A percentile compares a stretch with the other conserved stretches of the same genome.
Conservation (phyloP, 2,113 vertebrate species). For the Podarcis raffonei region DNA sequence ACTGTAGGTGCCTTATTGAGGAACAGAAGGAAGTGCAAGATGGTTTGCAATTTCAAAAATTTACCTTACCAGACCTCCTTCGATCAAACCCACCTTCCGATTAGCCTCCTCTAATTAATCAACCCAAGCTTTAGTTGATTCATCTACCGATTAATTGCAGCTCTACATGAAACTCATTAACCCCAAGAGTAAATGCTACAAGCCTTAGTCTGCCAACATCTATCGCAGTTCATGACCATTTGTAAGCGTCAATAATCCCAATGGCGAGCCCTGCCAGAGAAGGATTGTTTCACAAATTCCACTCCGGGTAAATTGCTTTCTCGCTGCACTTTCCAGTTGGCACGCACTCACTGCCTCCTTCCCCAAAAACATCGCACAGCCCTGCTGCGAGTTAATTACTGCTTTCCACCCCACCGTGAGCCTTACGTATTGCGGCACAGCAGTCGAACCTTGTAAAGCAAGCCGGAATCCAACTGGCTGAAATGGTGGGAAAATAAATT, state of each 20-base stretch:
- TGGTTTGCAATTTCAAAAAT: neutral
- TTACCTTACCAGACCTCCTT: neutral
- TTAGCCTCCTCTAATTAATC: neutral
- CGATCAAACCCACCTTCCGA: neutral
- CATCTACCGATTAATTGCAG: neutral
- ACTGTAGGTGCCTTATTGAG: neutral
- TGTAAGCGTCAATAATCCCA: constrained; percentile 21
- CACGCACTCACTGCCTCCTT: constrained; percentile 13
- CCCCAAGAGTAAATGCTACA: neutral
- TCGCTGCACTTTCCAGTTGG: neutral
- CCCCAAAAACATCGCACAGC: neutral
- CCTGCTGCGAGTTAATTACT: neutral
- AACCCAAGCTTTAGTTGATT: neutral
- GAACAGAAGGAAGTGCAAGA: too few relatives aligned
- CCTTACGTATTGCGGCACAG: neutral
- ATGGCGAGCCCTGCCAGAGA: neutral
- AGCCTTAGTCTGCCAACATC: neutral
- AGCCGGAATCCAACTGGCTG: fast-evolving
- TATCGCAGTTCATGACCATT: neutral
- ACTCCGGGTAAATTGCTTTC: constrained; percentile 24
- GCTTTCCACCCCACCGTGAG: neutral
- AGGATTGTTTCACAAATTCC: constrained; percentile 35
- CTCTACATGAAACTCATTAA: neutral
- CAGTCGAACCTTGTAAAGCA: neutral
- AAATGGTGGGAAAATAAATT: constrained; percentile 18